Evolutionary conservation across 1,140 invertebrate species (phyloP).

Genomic region (Ceratina australensis): DNA sequence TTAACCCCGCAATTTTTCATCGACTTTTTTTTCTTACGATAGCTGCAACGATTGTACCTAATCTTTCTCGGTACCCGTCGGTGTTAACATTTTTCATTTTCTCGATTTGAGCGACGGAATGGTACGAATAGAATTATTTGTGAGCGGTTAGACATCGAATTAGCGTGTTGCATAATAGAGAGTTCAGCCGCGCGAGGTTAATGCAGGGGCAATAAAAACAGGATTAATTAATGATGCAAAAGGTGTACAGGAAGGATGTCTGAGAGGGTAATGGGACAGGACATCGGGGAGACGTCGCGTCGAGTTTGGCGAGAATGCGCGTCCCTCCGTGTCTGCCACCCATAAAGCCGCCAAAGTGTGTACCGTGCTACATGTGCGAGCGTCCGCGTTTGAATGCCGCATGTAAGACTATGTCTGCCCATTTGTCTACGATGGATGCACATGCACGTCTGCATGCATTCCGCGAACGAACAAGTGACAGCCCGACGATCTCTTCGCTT

Average conservation of each 20-base stretch:
- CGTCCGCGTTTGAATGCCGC: constrained; percentile 12
- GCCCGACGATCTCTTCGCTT: constrained; percentile 36
- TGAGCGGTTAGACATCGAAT: too few relatives aligned
- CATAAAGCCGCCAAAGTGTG: constrained; percentile 39
- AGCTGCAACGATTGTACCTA: too few relatives aligned
- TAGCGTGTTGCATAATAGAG: too few relatives aligned
- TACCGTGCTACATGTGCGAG: constrained; percentile 33
- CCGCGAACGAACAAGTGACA: constrained; percentile 36
- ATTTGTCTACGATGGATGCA: constrained; percentile 36
- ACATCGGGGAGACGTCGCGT: constrained; percentile 32
- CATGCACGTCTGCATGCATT: constrained; percentile 38
- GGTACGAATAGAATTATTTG: too few relatives aligned
- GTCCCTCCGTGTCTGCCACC: constrained; percentile 35
- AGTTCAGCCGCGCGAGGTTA: too few relatives aligned
- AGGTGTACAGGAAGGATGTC: background rate
- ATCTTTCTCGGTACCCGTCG: too few relatives aligned
- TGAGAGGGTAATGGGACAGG: constrained; percentile 9
- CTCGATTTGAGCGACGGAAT: too few relatives aligned
- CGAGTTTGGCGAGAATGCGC: constrained; percentile 39
- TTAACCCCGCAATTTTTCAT: too few relatives aligned
- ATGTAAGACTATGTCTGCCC: constrained; percentile 36
- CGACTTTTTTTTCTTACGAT: too few relatives aligned
- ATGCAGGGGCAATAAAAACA: too few relatives aligned
- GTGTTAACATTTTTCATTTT: too few relatives aligned
- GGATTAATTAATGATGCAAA: background rate